Conservation (phyloP, 2,113 vertebrate genomes). For the Megalops atlanticus region DNA sequence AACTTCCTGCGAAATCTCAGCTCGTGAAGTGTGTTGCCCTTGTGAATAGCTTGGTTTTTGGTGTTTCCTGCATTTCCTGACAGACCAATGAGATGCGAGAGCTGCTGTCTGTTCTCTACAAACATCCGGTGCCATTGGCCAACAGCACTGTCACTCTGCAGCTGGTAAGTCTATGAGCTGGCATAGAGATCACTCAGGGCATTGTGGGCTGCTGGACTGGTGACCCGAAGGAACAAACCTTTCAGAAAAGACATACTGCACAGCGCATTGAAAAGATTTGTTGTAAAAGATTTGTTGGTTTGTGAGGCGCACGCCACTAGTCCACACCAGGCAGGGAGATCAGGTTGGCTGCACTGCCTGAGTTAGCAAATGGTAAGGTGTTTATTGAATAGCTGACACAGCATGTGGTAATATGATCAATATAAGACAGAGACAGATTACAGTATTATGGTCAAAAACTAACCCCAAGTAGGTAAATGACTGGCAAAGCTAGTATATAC, state of each 20-base stretch:
- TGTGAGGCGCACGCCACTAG: no score
- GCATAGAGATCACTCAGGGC: no score
- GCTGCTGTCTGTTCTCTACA: slow-evolving; percentile 69
- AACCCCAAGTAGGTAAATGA: no score
- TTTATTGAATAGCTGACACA: neutral
- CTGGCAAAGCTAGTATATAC: no score
- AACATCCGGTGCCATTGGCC: slow-evolving; percentile 64
- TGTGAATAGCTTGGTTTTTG: neutral
- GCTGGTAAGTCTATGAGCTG: slow-evolving; percentile 82
- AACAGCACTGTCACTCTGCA: slow-evolving; percentile 66
- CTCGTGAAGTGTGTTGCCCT: neutral
- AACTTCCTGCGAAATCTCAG: neutral
- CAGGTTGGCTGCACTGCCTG: neutral
- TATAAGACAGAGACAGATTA: neutral
- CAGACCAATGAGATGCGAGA: slow-evolving; percentile 74
- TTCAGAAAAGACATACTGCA: no score
- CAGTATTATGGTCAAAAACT: neutral
- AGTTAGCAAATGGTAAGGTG: neutral
- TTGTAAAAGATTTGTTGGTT: no score
- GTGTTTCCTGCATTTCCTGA: slow-evolving; percentile 14
- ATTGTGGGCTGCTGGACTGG: no score
- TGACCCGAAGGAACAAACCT: no score
- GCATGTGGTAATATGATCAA: neutral
- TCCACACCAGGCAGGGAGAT: neutral
- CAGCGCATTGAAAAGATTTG: no score